Base-by-base conservation (phyloP, 1,140 invertebrate species). In the Sipha flava region DNA sequence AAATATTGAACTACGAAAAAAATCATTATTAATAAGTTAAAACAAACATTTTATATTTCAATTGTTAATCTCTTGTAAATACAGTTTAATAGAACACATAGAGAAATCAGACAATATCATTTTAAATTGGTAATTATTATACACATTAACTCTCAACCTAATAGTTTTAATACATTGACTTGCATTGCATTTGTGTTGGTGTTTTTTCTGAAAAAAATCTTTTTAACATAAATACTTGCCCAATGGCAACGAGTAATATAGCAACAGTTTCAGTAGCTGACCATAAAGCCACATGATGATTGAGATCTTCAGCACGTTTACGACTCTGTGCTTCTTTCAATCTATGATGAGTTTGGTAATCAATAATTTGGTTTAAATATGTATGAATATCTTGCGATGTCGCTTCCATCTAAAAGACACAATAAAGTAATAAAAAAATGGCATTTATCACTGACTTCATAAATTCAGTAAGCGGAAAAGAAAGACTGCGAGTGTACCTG, bases 281-380 rank as follows among this genome's bases (percentile, higher is more conserved):
- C 96, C 96, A 99, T 86, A 91, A 91, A 82, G 96, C 88, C 0
- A 99, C 97, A 82, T 94, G 89, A 85, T 95, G 92, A 84, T 98
- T 98, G 12, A 99, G 87, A 86, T 98, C 94, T 87, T 99, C 97
- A 0, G 97, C 98, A 64, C 95, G 89, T 84, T 96, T 96, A 49
- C 97, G 90, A 40, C 96, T 92, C 85, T 97, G 94, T 7, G 97
- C 92, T 88, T 99, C 98, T 62, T 95, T 89, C 80, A 99, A 86
- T 70, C 96, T 89, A 87, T 99, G 96, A 87, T 99, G 96, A 6
- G 97, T 99, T 88, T 99, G 97, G 83, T 94, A 93, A 85, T 99
- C 97, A 40, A 95, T 88, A 45, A 98, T 93, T 79, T 89, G 91
- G 81, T 93, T 94, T 21, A 98, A 85, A 79, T 92, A 91, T 83